These are phyloP conservation scores for Herpetotheres cachinnans DNA, from an alignment of 2,113 vertebrate species.

Conservation along the genomic window DNA sequence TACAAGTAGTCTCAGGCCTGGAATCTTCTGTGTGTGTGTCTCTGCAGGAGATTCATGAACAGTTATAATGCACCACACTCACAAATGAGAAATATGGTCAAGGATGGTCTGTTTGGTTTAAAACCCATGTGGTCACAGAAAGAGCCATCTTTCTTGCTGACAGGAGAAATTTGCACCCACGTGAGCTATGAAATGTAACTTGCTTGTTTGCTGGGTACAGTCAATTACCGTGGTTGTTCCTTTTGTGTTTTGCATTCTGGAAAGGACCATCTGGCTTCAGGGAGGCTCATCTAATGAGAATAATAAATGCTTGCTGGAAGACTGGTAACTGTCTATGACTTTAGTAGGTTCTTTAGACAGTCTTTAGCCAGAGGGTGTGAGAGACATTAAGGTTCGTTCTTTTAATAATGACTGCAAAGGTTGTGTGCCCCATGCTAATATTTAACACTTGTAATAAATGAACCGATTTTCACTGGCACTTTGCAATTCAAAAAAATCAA, in stretches of 20 bases:
- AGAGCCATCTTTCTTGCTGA: not conserved
- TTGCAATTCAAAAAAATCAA: not conserved
- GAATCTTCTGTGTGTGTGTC: not conserved
- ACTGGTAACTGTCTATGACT: not conserved
- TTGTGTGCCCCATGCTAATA: not conserved
- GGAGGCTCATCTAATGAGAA: not conserved
- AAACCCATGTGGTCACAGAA: not conserved
- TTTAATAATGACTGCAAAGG: not conserved
- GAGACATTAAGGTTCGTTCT: not conserved
- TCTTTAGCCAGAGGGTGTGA: not conserved
- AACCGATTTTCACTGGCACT: not conserved
- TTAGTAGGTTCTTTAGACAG: not conserved
- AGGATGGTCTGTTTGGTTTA: not conserved
- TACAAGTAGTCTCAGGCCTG: not conserved
- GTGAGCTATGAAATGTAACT: not conserved
- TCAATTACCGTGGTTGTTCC: not conserved
- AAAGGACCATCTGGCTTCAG: not conserved
- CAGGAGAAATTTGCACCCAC: not conserved
- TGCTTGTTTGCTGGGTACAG: not conserved
- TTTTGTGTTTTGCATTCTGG: not conserved
- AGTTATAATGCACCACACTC: not conserved
- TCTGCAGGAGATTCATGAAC: not conserved
- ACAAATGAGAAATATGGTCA: not conserved
- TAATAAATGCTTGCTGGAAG: not conserved
- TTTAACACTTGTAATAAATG: not conserved